Conservation (phyloP, 2,797 vertebrate species). For the Spinus olivaceus region DNA sequence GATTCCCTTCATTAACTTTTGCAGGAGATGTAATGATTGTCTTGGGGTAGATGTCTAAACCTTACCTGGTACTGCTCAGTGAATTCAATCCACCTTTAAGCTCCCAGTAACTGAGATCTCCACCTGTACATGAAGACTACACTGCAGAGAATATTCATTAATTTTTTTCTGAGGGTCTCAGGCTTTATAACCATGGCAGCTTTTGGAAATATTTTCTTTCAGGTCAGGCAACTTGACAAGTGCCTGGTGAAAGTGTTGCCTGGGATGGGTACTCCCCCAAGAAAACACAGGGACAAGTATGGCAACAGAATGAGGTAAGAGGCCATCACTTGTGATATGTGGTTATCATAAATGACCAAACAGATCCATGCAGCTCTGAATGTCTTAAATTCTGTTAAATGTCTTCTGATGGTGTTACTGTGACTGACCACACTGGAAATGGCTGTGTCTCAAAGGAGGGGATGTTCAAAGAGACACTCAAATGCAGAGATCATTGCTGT, state of each 20-base stretch:
- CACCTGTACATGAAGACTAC: neutral
- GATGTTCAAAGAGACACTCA: neutral
- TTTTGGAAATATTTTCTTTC: neutral
- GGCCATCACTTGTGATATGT: neutral
- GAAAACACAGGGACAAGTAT: neutral
- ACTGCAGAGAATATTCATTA: neutral
- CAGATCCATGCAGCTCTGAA: neutral
- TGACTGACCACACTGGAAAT: neutral
- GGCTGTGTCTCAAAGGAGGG: neutral
- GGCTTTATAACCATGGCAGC: neutral
- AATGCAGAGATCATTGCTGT: neutral
- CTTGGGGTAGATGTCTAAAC: neutral
- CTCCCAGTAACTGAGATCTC: neutral
- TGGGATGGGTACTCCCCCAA: neutral
- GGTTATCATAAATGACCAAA: neutral
- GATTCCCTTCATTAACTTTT: neutral
- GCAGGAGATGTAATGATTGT: neutral
- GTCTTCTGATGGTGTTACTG: neutral
- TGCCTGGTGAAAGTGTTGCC: neutral
- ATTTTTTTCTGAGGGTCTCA: neutral
- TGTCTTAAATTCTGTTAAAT: neutral
- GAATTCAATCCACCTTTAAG: neutral
- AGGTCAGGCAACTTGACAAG: neutral
- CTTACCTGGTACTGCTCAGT: neutral
- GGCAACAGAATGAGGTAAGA: neutral